phyloP scores from a whole-genome alignment of 2,888 invertebrate genomes.

The Argyresthia goedartella region DNA sequence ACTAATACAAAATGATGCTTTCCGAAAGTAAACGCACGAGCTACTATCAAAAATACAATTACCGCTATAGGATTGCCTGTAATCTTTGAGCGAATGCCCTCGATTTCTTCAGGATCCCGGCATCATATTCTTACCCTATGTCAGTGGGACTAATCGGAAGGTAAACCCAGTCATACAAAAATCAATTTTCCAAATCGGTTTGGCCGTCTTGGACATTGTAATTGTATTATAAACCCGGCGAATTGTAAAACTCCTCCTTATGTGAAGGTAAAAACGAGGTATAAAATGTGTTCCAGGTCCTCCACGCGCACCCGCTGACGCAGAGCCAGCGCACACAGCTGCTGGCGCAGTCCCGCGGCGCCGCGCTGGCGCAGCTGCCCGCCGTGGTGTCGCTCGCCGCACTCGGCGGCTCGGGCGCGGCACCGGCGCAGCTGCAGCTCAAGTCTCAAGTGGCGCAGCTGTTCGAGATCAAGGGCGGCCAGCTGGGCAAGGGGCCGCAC shows the following conservation, averaged over 20 bases:
- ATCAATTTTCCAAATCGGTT: no score
- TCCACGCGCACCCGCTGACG: constrained; percentile 5
- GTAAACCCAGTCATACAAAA: no score
- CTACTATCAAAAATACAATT: no score
- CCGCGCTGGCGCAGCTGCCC: constrained; percentile 25
- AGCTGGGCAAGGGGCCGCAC: constrained; percentile 49
- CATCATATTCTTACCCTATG: no score
- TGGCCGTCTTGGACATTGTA: no score
- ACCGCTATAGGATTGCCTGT: no score
- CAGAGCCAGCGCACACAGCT: constrained; percentile 39
- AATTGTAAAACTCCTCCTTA: background rate
- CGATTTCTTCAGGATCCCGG: no score
- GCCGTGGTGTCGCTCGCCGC: constrained; percentile 48
- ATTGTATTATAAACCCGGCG: background rate
- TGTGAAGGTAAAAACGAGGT: background rate
- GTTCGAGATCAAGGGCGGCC: constrained; percentile 53
- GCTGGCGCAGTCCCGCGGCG: constrained; percentile 34
- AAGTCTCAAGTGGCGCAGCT: constrained; percentile 49
- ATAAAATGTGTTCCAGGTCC: background rate
- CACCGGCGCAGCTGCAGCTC: constrained; percentile 17
- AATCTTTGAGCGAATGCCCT: no score
- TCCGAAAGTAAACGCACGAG: no score
- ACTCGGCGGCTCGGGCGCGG: constrained; percentile 33
- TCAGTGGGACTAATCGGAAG: no score
- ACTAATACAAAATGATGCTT: no score